Percentiles rank a stretch among this genome's conserved stretches.
Evolutionary conservation across 2,797 vertebrate genomes (phyloP).

Genomic region (Eupleurogrammus muticus): DNA sequence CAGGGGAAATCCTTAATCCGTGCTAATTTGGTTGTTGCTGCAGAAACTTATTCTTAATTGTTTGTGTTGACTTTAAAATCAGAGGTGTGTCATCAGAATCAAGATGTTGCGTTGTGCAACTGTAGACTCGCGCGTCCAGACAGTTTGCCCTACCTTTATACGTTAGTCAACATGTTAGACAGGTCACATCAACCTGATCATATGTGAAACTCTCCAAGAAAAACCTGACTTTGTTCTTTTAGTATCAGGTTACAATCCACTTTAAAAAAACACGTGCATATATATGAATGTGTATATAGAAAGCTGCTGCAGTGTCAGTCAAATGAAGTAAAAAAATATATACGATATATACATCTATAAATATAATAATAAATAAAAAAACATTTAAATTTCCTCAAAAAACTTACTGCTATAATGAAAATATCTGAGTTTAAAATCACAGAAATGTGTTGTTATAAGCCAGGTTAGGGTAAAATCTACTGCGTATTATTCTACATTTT

Average conservation of each 20-base stretch:
- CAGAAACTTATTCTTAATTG: not conserved
- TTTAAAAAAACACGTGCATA: too few species aligned
- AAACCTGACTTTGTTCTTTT: not conserved
- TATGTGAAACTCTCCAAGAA: not conserved
- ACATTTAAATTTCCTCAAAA: too few species aligned
- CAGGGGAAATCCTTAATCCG: not conserved
- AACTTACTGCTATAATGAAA: too few species aligned
- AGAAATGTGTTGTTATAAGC: too few species aligned
- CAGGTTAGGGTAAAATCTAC: too few species aligned
- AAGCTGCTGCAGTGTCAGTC: too few species aligned
- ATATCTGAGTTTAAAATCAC: too few species aligned
- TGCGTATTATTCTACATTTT: too few species aligned
- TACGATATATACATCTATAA: too few species aligned
- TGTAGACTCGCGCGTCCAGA: not conserved
- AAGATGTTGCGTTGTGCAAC: not conserved
- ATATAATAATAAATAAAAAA: too few species aligned
- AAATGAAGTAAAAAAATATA: too few species aligned
- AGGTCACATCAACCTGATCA: slow-evolving; percentile 5
- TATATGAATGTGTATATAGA: too few species aligned
- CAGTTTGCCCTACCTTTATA: not conserved
- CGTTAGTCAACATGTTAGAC: slow-evolving; percentile 4
- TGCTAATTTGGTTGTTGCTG: not conserved
- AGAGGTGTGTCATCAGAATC: not conserved
- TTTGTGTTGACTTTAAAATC: slow-evolving; percentile 14
- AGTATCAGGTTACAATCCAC: not conserved